Evolutionary conservation across 2,888 invertebrate species (phyloP).

Genomic region (Torymus texanus): DNA sequence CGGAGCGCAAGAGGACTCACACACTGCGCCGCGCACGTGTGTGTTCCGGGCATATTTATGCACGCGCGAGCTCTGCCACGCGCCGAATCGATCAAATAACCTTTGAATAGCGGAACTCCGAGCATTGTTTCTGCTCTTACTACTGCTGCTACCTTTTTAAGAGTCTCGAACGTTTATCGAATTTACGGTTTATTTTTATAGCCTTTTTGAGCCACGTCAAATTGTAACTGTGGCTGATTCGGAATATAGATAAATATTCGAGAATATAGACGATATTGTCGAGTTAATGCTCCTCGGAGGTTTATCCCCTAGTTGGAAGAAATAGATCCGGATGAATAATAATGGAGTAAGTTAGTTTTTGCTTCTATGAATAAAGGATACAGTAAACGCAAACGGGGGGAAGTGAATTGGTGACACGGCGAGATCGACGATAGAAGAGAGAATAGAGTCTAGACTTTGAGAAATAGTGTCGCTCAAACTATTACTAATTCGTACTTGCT

Average conservation of each 20-base stretch:
- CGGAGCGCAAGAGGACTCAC: too few relatives aligned
- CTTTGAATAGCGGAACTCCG: not conserved
- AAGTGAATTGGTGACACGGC: slow-evolving; percentile 24
- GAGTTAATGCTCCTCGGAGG: too few relatives aligned
- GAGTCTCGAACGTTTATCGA: too few relatives aligned
- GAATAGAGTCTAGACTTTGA: not conserved
- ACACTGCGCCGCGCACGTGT: slow-evolving; percentile 20
- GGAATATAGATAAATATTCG: too few relatives aligned
- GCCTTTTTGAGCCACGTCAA: too few relatives aligned
- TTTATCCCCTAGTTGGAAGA: not conserved
- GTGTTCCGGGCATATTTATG: slow-evolving; percentile 58
- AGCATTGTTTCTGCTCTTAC: not conserved
- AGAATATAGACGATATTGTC: too few relatives aligned
- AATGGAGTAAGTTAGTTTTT: not conserved
- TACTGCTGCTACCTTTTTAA: too few relatives aligned
- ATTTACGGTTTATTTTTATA: too few relatives aligned
- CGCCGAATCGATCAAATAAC: slow-evolving; percentile 29
- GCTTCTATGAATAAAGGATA: slow-evolving; percentile 22
- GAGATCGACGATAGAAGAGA: not conserved
- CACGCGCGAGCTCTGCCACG: slow-evolving; percentile 36
- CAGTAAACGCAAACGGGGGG: not conserved
- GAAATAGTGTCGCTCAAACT: slow-evolving; percentile 5
- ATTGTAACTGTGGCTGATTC: too few relatives aligned
- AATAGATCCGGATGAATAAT: not conserved
- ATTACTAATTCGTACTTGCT: slow-evolving; percentile 20